A percentile compares a stretch with the other conserved stretches of the same genome.
Conservation (phyloP, 2,888 invertebrate species). For the Eretmocerus hayati region DNA sequence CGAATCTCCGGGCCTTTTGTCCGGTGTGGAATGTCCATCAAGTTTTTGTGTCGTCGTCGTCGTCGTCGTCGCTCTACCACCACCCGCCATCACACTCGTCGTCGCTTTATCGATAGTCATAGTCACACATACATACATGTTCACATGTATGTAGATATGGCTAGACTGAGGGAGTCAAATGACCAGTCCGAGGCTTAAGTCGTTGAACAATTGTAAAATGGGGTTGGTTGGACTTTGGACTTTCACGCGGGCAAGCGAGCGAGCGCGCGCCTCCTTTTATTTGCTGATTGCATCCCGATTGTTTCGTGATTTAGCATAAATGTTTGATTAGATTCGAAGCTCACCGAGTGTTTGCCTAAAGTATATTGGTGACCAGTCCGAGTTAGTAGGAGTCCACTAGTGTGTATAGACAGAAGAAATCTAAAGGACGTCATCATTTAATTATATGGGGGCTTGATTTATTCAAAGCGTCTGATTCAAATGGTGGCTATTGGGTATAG, state of each 20-base stretch:
- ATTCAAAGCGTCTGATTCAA: slow-evolving; percentile 19
- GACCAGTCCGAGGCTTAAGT: slow-evolving; percentile 45
- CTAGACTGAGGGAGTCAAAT: slow-evolving; percentile 44
- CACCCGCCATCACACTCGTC: too few relatives aligned
- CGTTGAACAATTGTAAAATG: too few relatives aligned
- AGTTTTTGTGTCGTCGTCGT: slow-evolving; percentile 41
- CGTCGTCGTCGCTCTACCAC: too few relatives aligned
- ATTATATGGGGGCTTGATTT: slow-evolving; percentile 23
- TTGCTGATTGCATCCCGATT: slow-evolving; percentile 48
- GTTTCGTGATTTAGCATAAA: slow-evolving; percentile 49
- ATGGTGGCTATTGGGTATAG: too few relatives aligned
- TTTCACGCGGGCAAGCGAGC: slow-evolving; percentile 25
- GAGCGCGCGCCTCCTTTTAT: slow-evolving; percentile 39
- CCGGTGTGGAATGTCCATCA: slow-evolving; percentile 46
- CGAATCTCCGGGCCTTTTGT: slow-evolving; percentile 41
- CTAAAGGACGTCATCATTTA: slow-evolving; percentile 38
- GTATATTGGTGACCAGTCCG: slow-evolving; percentile 25
- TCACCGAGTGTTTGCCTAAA: slow-evolving; percentile 32
- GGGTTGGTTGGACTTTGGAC: too few relatives aligned
- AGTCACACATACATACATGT: too few relatives aligned
- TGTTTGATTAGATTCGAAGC: slow-evolving; percentile 46
- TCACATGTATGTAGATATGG: too few relatives aligned
- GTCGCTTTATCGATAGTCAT: too few relatives aligned
- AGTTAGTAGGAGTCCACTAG: too few relatives aligned
- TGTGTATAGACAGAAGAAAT: background rate